Evolutionary conservation across 2,888 invertebrate species (phyloP), one percentile per base, ranked within the genome.

Genomic region (Cloeon dipterum): DNA sequence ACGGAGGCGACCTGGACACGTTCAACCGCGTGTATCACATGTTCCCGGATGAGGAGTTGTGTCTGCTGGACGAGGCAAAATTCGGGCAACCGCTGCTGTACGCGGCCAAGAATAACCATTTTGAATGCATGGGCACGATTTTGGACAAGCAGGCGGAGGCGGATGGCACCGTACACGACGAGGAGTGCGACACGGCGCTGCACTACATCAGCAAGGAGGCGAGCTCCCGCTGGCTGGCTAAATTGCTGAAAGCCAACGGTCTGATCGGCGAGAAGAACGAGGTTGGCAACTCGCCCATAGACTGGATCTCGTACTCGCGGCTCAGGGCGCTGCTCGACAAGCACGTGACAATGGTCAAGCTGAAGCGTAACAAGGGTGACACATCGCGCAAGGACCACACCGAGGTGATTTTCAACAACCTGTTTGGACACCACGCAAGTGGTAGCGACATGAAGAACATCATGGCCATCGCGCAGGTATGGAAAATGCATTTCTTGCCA

Each of bases 241-340:
- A 8, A 29, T 29, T 29, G 29, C 14, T 29, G 14, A 29, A 29
- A 16, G 29, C 29, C 5, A 29, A 29, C 16, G 29, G 29, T 16
- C 29, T 29, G n/a, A 29, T 29, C n/a, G 29, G 29, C 14, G 29
- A 14, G n/a, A 29, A 29, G 29, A 29, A 29, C 29, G 29, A 29
- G n/a, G 5, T n/a, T 5, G 29, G 29, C 5, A 29, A 29, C 29
- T 16, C 5, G 16, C 29, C 29, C 14, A n/a, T 29, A 7, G 29
- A 29, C 16, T 29, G 29, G 29, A 8, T 29, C 8, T 14, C 13
- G 7, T 29, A 8, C 7, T 7, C 29, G 7, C 29, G 13, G 14
- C 7, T 29, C 5, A 16, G 29, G 29, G 14, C 7, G n/a, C 14
- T 29, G n/a, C 29, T 29, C n/a, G 14, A 29, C n/a, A 5, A n/a